Evolutionary conservation across 2,888 invertebrate species (phyloP), one percentile per base, ranked within the genome.

Genomic region (Calameuta idolon): DNA sequence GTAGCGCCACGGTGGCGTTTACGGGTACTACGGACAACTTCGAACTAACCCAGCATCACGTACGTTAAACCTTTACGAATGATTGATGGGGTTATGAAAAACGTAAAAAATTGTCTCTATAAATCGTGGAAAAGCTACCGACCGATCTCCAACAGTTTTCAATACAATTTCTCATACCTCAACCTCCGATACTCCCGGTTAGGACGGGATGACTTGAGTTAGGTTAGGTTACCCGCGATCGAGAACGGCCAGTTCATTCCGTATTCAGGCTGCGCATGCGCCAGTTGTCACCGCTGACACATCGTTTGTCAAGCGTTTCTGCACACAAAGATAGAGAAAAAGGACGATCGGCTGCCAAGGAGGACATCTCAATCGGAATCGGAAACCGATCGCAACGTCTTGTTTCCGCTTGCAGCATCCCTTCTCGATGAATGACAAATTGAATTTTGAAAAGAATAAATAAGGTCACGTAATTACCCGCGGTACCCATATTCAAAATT

Each of bases 271-370:
- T 86, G 88, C 90, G 90, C 90, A 87, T 90, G 90, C 89, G 90
- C 91, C 89, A 91, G 91, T 91, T 91, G 91, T 91, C 91, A 91
- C 88, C 84, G 90, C 90, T 91, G 91, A 91, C 91, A 91, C 91
- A 89, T 91, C 90, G 90, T 91, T 89, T 88, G 91, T 91, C 91
- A 91, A 90, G 87, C 85, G 89, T 88, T 87, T 90, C 89, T 87
- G 86, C 90, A 85, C 87, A 88, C 88, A 89, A 89, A 89, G 88
- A 87, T 87, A 76, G 30, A 77, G 33, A 79, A 69, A 78, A 74
- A 75, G 74, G 12, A 83, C 79, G 82, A 74, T 80, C 83, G 83
- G 82, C 71, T 79, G 79, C 83, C 34, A 80, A 77, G 84, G 84
- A 81, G 85, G 85, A 89, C 87, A 83, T 88, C 89, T 89, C 90